These are phyloP conservation scores for Cryptophagus acutangulus DNA, from an alignment of 2,888 invertebrate species.

Conservation along the genomic window DNA sequence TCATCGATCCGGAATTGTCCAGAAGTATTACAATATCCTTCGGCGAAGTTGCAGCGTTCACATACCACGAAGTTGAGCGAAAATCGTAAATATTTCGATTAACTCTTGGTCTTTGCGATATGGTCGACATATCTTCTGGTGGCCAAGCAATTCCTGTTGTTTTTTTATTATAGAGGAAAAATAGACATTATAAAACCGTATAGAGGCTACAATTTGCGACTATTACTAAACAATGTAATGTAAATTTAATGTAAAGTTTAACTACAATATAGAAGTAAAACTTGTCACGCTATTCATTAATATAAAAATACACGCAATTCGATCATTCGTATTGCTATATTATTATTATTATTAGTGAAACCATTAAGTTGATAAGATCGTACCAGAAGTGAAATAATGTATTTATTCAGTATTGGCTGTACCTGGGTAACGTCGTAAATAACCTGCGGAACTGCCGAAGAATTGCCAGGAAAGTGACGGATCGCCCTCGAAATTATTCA, in stretches of 20 bases:
- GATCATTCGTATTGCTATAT: too few relatives aligned
- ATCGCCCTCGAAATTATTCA: slow-evolving; percentile 84
- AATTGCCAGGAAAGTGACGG: slow-evolving; percentile 97
- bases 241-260: too few relatives aligned
- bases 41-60: slow-evolving; percentile 93
- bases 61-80: slow-evolving; percentile 91
- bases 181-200: background rate
- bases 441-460: slow-evolving; percentile 94
- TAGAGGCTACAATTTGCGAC: background rate
- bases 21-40: slow-evolving; percentile 94
- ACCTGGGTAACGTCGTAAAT: slow-evolving; percentile 94
- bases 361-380: too few relatives aligned
- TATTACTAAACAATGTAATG: too few relatives aligned
- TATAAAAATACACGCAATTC: too few relatives aligned
- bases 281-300: too few relatives aligned
- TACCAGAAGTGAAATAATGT: too few relatives aligned
- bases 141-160: slow-evolving; percentile 86
- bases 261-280: too few relatives aligned
- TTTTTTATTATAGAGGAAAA: too few relatives aligned
- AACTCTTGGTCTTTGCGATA: slow-evolving; percentile 65
- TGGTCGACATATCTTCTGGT: slow-evolving; percentile 59
- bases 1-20: slow-evolving; percentile 87
- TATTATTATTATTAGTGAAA: too few relatives aligned
- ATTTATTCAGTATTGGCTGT: too few relatives aligned
- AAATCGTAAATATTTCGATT: slow-evolving; percentile 89